phyloP scores from a whole-genome alignment of 2,113 vertebrate species.

The Riparia riparia region DNA sequence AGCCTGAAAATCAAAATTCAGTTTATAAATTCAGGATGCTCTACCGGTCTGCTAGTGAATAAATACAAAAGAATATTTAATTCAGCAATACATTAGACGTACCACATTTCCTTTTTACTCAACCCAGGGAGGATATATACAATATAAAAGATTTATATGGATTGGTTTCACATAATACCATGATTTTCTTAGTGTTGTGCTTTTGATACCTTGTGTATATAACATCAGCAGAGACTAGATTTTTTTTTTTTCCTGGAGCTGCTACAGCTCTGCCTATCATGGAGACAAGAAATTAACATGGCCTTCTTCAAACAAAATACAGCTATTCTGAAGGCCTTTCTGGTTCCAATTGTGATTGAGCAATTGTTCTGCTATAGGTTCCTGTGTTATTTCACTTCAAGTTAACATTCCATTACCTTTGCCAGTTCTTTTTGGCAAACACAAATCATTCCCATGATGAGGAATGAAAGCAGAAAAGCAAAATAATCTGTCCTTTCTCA shows the following conservation, averaged over 20 bases:
- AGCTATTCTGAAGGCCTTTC: conserved; percentile 7
- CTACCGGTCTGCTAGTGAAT: conserved; percentile 46
- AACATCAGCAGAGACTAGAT: conserved; percentile 46
- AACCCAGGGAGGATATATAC: conserved; percentile 36
- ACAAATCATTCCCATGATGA: background rate
- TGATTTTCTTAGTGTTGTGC: conserved; percentile 40
- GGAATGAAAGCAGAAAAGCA: conserved; percentile 5
- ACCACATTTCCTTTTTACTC: conserved; percentile 43
- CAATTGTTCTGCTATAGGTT: conserved; percentile 8
- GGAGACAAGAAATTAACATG: conserved; percentile 58
- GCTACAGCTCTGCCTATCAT: conserved; percentile 25
- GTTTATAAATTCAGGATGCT: conserved; percentile 54
- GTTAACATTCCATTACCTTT: conserved; percentile 33
- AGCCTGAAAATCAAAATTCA: conserved; percentile 43
- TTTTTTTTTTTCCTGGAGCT: conserved; percentile 56
- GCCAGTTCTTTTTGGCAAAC: conserved; percentile 13
- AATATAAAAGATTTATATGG: conserved; percentile 58
- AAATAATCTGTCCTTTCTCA: conserved; percentile 15
- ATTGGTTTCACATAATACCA: conserved; percentile 56
- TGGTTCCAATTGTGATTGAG: conserved; percentile 15
- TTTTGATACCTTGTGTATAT: conserved; percentile 68
- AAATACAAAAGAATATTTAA: conserved; percentile 49
- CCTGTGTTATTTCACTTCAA: conserved; percentile 39
- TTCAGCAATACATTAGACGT: conserved; percentile 30
- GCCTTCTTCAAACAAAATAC: conserved; percentile 28